phyloP scores from a whole-genome alignment of 2,888 invertebrate genomes.

The Trichopoda pennipes region DNA sequence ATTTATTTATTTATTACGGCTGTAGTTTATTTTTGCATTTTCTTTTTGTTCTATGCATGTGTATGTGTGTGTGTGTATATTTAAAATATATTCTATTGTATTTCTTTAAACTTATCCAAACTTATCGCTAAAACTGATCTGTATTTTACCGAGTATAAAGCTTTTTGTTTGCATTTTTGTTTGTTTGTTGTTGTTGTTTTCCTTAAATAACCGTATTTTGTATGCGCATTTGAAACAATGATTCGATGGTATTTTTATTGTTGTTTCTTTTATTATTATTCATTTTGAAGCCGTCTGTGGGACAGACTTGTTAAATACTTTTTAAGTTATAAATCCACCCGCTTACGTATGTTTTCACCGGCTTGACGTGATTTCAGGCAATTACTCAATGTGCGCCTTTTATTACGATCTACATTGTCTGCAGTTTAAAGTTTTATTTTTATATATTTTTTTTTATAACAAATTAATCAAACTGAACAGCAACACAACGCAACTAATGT shows the following conservation, averaged over 20 bases:
- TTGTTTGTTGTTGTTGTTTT: slow-evolving; percentile 27
- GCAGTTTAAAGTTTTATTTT: slow-evolving; percentile 77
- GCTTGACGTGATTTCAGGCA: slow-evolving; percentile 75
- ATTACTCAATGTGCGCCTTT: slow-evolving; percentile 74
- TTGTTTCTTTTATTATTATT: neutral
- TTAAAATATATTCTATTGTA: slow-evolving; percentile 23
- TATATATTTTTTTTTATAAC: slow-evolving; percentile 71
- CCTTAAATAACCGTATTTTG: slow-evolving; percentile 51
- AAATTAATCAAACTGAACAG: slow-evolving; percentile 80
- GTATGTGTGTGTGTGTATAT: slow-evolving; percentile 9
- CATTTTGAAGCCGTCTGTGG: slow-evolving; percentile 45
- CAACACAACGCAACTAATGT: slow-evolving; percentile 7
- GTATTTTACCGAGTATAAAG: slow-evolving; percentile 36
- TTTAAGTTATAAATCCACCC: slow-evolving; percentile 49
- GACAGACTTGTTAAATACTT: slow-evolving; percentile 52
- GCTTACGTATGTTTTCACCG: slow-evolving; percentile 29
- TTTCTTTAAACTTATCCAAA: slow-evolving; percentile 5
- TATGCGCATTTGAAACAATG: slow-evolving; percentile 67
- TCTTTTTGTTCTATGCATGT: neutral
- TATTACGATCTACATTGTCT: slow-evolving; percentile 67
- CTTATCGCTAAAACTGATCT: slow-evolving; percentile 64
- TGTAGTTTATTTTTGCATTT: slow-evolving; percentile 26
- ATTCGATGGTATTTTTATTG: slow-evolving; percentile 53
- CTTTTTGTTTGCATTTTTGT: neutral
- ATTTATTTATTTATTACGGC: slow-evolving; percentile 65